Percentiles rank a stretch among this genome's conserved stretches.
phyloP scores from a whole-genome alignment of 64 coral and sea anemone genomes.

The Acropora yongei region DNA sequence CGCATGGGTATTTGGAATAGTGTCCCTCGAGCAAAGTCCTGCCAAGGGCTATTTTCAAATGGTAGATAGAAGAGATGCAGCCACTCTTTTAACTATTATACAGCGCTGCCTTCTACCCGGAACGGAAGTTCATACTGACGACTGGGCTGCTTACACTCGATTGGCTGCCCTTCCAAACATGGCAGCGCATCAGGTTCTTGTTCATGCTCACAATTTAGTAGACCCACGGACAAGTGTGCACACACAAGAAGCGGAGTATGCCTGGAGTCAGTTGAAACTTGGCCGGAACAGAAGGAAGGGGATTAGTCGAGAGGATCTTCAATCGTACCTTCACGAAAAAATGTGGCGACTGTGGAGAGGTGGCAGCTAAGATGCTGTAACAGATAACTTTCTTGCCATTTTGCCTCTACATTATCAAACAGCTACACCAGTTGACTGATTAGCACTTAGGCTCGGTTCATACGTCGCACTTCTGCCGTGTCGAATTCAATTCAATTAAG shows the following conservation, averaged over 20 bases:
- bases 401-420: neutral
- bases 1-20: slow-evolving; percentile 20
- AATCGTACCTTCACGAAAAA: slow-evolving; percentile 31
- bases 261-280: slow-evolving; percentile 30
- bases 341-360: slow-evolving; percentile 51
- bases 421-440: no score
- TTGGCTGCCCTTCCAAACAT: neutral
- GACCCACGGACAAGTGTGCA: slow-evolving; percentile 48
- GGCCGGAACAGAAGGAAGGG: slow-evolving; percentile 16
- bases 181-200: neutral
- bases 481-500: no score
- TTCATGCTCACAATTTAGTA: slow-evolving; percentile 37
- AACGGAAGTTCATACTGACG: neutral
- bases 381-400: slow-evolving; percentile 5
- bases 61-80: slow-evolving; percentile 11
- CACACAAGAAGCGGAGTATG: slow-evolving; percentile 46
- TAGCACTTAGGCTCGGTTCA: no score
- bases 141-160: slow-evolving; percentile 5
- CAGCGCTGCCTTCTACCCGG: neutral
- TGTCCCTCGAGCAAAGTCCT: neutral
- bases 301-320: neutral
- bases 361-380: neutral
- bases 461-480: no score
- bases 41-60: slow-evolving; percentile 14
- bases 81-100: slow-evolving; percentile 1